Evolutionary conservation across 2,113 vertebrate species (phyloP).

Genomic region (Beaufortia kweichowensis): DNA sequence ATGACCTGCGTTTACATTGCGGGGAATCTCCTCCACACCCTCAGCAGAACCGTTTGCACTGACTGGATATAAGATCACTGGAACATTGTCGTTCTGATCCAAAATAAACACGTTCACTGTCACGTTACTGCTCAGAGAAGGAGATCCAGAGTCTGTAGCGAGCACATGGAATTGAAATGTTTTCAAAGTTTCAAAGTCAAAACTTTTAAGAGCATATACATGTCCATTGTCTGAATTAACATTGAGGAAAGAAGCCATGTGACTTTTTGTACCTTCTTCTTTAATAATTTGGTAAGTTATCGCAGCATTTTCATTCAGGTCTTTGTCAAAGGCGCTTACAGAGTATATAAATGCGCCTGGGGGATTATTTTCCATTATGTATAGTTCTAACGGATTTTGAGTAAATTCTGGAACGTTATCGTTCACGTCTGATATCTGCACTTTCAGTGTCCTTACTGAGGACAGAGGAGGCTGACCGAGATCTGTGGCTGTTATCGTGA

Average conservation of each 20-base stretch:
- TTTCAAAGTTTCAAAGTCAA: constrained; percentile 47
- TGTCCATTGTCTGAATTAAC: constrained; percentile 56
- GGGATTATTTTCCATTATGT: constrained; percentile 59
- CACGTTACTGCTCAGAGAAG: constrained; percentile 58
- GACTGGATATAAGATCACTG: constrained; percentile 53
- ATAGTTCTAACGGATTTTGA: constrained; percentile 47
- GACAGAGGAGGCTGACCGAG: constrained; percentile 49
- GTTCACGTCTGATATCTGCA: constrained; percentile 59
- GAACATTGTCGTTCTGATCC: constrained; percentile 61
- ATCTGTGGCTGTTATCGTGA: constrained; percentile 53
- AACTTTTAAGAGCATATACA: constrained; percentile 49
- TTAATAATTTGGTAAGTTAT: constrained; percentile 52
- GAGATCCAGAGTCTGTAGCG: constrained; percentile 51
- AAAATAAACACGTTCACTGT: constrained; percentile 56
- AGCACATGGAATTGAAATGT: constrained; percentile 51
- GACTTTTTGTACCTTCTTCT: not conserved
- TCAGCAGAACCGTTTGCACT: constrained; percentile 50
- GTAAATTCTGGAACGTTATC: constrained; percentile 59
- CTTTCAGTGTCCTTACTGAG: constrained; percentile 40
- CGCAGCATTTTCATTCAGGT: constrained; percentile 51
- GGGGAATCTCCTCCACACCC: constrained; percentile 51
- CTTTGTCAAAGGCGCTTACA: constrained; percentile 52
- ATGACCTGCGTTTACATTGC: constrained; percentile 43
- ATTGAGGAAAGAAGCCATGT: constrained; percentile 35
- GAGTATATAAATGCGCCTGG: constrained; percentile 50